These are phyloP conservation scores for Lasiurus cinereus DNA, from an alignment of 2,113 vertebrate genomes.

Conservation along the genomic window DNA sequence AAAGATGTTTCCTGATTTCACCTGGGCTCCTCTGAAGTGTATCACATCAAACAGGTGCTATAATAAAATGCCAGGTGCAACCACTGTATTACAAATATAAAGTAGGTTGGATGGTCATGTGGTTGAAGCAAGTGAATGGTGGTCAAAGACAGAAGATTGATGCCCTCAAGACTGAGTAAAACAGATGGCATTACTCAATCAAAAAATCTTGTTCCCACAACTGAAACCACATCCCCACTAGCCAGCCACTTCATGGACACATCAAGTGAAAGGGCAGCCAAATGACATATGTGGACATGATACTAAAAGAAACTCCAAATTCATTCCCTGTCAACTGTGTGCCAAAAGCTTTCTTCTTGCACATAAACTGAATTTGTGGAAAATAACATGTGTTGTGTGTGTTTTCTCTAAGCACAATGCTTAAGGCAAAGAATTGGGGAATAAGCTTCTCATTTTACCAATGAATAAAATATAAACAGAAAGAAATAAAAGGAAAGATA, in stretches of 20 bases:
- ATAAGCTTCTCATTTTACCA: neutral
- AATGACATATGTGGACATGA: neutral
- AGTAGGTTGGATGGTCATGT: neutral
- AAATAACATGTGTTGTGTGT: neutral
- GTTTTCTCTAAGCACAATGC: neutral
- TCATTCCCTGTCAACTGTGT: neutral
- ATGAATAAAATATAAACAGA: neutral
- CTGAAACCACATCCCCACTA: neutral
- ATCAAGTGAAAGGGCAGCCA: slow-evolving; percentile 14
- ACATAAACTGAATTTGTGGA: neutral
- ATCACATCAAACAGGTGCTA: slow-evolving; percentile 38
- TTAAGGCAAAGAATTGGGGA: neutral
- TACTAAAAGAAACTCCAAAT: neutral
- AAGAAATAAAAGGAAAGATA: neutral
- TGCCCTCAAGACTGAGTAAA: neutral
- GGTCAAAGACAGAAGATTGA: neutral
- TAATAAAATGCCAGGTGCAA: neutral
- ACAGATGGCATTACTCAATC: slow-evolving; percentile 15
- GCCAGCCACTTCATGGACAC: neutral
- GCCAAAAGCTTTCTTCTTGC: neutral
- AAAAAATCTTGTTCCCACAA: neutral
- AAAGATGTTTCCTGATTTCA: slow-evolving; percentile 56
- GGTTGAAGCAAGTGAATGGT: neutral
- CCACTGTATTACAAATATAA: neutral
- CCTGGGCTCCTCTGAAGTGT: neutral